Conservation (phyloP, 1,140 invertebrate genomes). For the Dufourea novaeangliae region DNA sequence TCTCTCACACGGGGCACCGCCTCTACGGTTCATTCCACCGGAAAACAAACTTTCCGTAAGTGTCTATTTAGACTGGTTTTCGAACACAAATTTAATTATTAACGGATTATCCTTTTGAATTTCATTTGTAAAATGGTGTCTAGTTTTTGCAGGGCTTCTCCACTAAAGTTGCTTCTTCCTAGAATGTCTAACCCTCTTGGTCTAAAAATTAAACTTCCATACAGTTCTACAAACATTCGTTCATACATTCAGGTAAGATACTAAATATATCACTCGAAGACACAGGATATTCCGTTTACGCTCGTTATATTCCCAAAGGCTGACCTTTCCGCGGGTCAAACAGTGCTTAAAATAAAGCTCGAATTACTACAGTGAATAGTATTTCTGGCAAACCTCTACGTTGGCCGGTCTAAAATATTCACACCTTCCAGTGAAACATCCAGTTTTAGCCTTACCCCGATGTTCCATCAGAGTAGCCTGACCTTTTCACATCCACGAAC, state of each 20-base stretch:
- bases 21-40: not conserved
- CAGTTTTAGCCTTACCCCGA: constrained; percentile 3
- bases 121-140: too few species aligned
- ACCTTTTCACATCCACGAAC: not conserved
- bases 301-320: not conserved
- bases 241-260: not conserved
- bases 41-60: not conserved
- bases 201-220: too few species aligned
- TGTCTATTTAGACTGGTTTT: too few species aligned
- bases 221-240: too few species aligned
- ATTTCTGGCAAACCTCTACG: not conserved
- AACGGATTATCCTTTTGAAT: too few species aligned
- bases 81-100: too few species aligned
- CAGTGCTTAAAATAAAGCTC: not conserved
- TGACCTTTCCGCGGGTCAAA: not conserved
- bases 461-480: not conserved
- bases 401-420: not conserved
- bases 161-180: too few species aligned
- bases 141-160: too few species aligned
- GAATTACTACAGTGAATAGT: not conserved
- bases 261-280: not conserved
- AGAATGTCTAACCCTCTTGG: too few species aligned
- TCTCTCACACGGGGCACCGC: not conserved
- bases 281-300: not conserved
- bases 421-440: not conserved